phyloP scores from a whole-genome alignment of 2,113 vertebrate genomes.

The Sylvietta virens region DNA sequence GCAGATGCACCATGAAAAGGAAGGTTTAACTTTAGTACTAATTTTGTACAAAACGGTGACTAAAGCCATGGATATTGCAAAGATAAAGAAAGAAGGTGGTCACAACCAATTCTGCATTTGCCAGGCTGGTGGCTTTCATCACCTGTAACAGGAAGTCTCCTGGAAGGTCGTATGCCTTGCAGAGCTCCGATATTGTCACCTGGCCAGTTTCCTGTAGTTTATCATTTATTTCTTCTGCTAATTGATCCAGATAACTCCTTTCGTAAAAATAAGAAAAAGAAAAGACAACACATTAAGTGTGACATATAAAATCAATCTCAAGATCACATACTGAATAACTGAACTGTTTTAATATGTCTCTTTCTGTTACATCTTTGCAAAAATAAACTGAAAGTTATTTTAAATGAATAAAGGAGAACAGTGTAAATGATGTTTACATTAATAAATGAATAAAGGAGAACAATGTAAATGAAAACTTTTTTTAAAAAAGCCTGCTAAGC shows the following conservation, averaged over 20 bases:
- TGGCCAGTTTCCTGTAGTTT: constrained; percentile 94
- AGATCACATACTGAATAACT: background rate
- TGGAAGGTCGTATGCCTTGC: constrained; percentile 91
- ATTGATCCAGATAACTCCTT: constrained; percentile 86
- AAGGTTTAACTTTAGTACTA: background rate
- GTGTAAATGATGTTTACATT: background rate
- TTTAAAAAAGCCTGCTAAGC: background rate
- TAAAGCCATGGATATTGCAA: background rate
- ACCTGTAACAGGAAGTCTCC: constrained; percentile 92
- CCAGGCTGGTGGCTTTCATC: background rate
- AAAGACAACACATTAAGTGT: background rate
- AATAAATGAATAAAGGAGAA: background rate
- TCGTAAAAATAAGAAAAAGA: background rate
- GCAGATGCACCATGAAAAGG: background rate
- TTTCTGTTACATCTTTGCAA: background rate
- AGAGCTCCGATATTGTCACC: constrained; percentile 88
- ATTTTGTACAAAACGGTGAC: accelerated
- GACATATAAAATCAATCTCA: background rate
- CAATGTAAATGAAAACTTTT: background rate
- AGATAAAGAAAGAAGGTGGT: background rate
- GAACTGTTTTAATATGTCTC: background rate
- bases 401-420: background rate
- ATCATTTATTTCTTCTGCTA: constrained; percentile 96
- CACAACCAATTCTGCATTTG: background rate
- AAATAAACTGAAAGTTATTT: background rate